Evolutionary conservation across 2,113 vertebrate species (phyloP).

Genomic region (Osmerus eperlanus): DNA sequence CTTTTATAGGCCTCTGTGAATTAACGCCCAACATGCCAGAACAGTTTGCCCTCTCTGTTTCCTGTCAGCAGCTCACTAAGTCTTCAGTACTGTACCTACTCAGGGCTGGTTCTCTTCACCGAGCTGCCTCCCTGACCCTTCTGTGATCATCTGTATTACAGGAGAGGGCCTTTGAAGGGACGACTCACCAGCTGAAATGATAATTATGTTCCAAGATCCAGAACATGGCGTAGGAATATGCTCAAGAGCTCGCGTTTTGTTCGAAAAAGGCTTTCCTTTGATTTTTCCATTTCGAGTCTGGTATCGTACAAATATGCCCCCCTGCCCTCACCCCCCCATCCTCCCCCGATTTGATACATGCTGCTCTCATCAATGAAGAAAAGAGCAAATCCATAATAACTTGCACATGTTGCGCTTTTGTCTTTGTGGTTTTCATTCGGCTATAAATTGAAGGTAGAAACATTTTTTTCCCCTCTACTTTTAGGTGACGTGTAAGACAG

Average conservation of each 20-base stretch:
- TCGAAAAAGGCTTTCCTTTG: slow-evolving; percentile 63
- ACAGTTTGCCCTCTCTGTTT: slow-evolving; percentile 66
- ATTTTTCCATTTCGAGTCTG: slow-evolving; percentile 71
- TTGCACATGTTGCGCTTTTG: slow-evolving; percentile 76
- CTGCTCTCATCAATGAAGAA: slow-evolving; percentile 72
- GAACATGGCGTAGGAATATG: slow-evolving; percentile 41
- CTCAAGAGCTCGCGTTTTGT: slow-evolving; percentile 59
- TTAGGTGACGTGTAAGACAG: slow-evolving; percentile 70
- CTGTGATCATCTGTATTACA: slow-evolving; percentile 61
- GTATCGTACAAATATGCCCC: slow-evolving; percentile 69
- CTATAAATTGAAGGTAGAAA: slow-evolving; percentile 72
- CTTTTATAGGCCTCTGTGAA: slow-evolving; percentile 64
- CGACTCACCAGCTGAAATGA: slow-evolving; percentile 56
- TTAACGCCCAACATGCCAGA: slow-evolving; percentile 56
- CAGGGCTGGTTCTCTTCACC: slow-evolving; percentile 45
- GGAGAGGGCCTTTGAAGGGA: slow-evolving; percentile 45
- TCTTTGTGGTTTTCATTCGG: slow-evolving; percentile 69
- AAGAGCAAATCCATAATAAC: slow-evolving; percentile 70
- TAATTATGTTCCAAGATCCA: slow-evolving; percentile 54
- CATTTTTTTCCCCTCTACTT: slow-evolving; percentile 50
- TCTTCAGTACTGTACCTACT: slow-evolving; percentile 26
- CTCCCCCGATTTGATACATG: slow-evolving; percentile 60
- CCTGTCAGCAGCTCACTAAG: slow-evolving; percentile 61
- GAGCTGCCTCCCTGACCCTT: slow-evolving; percentile 43
- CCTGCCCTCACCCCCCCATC: slow-evolving; percentile 8